Conservation (phyloP, 64 coral and sea anemone genomes). For the Pocillopora damicornis region DNA sequence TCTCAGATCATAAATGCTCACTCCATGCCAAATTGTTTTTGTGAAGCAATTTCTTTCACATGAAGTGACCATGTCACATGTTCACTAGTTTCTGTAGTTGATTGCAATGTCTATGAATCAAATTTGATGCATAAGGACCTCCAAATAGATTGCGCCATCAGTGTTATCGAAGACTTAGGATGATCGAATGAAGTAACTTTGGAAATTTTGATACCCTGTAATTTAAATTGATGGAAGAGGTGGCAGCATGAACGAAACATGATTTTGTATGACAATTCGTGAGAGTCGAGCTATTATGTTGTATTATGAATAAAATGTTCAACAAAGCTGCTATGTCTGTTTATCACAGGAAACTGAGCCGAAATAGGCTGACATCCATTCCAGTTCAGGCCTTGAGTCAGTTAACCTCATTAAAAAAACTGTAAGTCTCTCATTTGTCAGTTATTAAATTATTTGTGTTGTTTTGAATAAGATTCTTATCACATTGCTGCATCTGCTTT, state of each 20-base stretch:
- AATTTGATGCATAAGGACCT: no score
- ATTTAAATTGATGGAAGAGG: no score
- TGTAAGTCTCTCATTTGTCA: conserved; percentile 47
- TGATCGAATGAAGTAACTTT: no score
- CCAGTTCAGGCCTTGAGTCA: conserved; percentile 34
- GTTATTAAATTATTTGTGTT: neutral
- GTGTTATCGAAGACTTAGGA: no score
- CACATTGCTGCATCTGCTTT: neutral
- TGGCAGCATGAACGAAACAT: neutral
- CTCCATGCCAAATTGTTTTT: no score
- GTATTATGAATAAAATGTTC: neutral
- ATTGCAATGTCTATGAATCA: no score
- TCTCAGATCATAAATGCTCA: no score
- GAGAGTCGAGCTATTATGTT: neutral
- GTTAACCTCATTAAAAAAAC: conserved; percentile 33
- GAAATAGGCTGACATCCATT: conserved; percentile 40
- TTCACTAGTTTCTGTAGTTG: no score
- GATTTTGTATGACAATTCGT: neutral
- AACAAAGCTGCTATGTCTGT: conserved; percentile 16
- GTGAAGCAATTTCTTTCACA: no score
- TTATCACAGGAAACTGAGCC: conserved; percentile 39
- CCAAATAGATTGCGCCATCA: no score
- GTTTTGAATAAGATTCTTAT: conserved; percentile 31
- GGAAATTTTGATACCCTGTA: no score
- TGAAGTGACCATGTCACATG: no score